Percentiles rank a stretch among this genome's conserved stretches.
phyloP scores from a whole-genome alignment of 2,888 invertebrate genomes.

The Drosophila sordidula region DNA sequence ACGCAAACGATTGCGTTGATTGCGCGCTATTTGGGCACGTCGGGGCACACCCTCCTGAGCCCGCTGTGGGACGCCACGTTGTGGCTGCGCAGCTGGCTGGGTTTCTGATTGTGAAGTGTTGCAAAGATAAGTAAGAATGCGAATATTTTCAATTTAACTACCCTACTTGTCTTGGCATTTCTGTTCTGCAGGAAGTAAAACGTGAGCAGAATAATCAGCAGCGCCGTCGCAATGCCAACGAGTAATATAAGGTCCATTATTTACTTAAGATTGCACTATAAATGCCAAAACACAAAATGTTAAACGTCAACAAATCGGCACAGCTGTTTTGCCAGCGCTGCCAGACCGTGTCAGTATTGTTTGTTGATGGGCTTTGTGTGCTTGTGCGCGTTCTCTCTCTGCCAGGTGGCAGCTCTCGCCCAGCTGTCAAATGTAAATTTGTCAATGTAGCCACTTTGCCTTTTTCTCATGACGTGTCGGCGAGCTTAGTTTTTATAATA shows the following conservation, averaged over 20 bases:
- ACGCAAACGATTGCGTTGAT: constrained; percentile 86
- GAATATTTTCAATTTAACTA: background rate
- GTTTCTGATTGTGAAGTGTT: constrained; percentile 47
- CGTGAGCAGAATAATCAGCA: constrained; percentile 84
- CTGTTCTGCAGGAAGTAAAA: constrained; percentile 83
- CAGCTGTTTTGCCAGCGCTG: constrained; percentile 55
- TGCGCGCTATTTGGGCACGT: constrained; percentile 90
- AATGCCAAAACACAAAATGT: constrained; percentile 43
- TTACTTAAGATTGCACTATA: constrained; percentile 23
- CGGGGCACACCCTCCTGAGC: constrained; percentile 87
- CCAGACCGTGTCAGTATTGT: constrained; percentile 18
- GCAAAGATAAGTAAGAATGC: background rate
- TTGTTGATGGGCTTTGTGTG: constrained; percentile 1
- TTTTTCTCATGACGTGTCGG: constrained; percentile 84
- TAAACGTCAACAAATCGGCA: constrained; percentile 34
- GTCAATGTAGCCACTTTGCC: constrained; percentile 64
- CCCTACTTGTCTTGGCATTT: constrained; percentile 55
- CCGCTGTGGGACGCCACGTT: constrained; percentile 80
- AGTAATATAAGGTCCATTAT: constrained; percentile 86
- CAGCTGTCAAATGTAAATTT: constrained; percentile 56
- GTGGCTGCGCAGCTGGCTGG: constrained; percentile 62
- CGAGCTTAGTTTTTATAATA: constrained; percentile 60
- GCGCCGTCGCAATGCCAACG: constrained; percentile 84
- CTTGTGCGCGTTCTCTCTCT: constrained; percentile 5
- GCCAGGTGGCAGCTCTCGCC: constrained; percentile 41